phyloP scores from a whole-genome alignment of 2,888 invertebrate species.

The Ophioninae sp. region DNA sequence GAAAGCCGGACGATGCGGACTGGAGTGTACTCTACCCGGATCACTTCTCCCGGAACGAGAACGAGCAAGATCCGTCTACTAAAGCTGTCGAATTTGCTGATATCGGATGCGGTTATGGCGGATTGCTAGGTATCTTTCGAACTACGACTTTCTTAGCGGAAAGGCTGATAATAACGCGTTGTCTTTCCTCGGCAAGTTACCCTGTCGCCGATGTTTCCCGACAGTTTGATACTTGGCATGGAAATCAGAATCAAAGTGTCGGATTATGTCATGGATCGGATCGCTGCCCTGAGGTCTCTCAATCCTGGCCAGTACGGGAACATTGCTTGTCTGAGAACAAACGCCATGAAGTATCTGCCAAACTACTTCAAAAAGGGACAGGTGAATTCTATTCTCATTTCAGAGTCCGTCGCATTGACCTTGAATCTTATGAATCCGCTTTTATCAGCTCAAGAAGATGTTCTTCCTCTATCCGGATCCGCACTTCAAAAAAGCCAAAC shows the following conservation, averaged over 20 bases:
- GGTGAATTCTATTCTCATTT: conserved; percentile 81
- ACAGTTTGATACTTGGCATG: conserved; percentile 94
- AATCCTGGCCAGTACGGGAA: conserved; percentile 92
- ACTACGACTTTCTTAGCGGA: neutral
- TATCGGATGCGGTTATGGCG: conserved; percentile 99
- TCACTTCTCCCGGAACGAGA: conserved; percentile 75
- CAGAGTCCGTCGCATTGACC: conserved; percentile 22
- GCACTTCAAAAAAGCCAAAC: conserved; percentile 99
- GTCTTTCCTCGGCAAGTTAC: conserved; percentile 84
- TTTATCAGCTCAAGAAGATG: conserved; percentile 93
- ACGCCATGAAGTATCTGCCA: conserved; percentile 99
- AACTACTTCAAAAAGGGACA: conserved; percentile 98
- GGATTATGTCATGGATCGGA: conserved; percentile 98
- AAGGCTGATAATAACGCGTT: neutral
- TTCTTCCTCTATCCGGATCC: conserved; percentile 99
- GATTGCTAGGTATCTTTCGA: conserved; percentile 86
- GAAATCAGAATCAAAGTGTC: conserved; percentile 99
- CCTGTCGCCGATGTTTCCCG: conserved; percentile 95
- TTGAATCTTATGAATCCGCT: neutral
- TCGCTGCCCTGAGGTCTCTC: conserved; percentile 91
- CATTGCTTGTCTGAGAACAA: conserved; percentile 96
- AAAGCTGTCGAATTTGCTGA: conserved; percentile 92
- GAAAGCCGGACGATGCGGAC: conserved; percentile 90
- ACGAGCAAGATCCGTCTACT: conserved; percentile 69
- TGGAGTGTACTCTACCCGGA: conserved; percentile 92